phyloP scores from a whole-genome alignment of 2,797 vertebrate genomes.

The Notamacropus eugenii region DNA sequence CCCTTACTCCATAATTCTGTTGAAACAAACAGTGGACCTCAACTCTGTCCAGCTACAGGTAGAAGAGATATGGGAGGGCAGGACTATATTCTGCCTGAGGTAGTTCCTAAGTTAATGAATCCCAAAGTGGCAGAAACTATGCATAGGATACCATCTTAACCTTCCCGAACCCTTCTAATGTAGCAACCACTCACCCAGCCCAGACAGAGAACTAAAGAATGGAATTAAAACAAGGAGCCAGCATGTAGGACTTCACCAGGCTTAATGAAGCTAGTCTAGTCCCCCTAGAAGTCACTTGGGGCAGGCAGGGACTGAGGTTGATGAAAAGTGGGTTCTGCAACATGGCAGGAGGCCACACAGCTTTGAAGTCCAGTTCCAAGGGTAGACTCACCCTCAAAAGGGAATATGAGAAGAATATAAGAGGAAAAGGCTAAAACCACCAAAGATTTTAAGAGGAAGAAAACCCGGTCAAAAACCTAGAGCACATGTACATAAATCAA shows the following conservation, averaged over 20 bases:
- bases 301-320: not conserved
- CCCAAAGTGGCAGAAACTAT: not conserved
- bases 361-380: not conserved
- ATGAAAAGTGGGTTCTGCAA: not conserved
- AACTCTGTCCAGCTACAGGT: not conserved
- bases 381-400: not conserved
- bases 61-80: not conserved
- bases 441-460: not conserved
- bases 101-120: not conserved
- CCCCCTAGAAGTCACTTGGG: not conserved
- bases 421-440: not conserved
- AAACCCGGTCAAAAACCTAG: not conserved
- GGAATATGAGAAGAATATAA: not conserved
- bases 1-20: not conserved
- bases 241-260: not conserved
- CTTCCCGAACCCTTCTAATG: not conserved
- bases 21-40: not conserved
- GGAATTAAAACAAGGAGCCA: not conserved
- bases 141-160: not conserved
- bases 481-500: not conserved
- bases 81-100: rapidly evolving
- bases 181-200: not conserved
- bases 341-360: not conserved
- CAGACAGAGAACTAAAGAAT: not conserved
- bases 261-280: not conserved